Conservation (phyloP, 2,888 invertebrate species). For the Cenopis cana region DNA sequence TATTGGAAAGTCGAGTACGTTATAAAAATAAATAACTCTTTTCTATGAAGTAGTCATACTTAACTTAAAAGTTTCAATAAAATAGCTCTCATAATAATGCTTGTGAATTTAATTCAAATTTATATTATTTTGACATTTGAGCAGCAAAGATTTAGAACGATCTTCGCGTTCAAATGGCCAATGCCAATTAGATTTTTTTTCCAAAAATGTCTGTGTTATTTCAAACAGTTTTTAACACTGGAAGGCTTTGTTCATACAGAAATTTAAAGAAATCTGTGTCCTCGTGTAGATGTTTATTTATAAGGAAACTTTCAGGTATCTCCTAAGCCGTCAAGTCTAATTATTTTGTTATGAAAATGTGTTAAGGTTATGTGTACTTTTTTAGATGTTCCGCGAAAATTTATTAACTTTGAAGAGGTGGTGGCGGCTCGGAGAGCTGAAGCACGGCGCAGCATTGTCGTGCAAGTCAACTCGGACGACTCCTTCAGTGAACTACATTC, state of each 20-base stretch:
- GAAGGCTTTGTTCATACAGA: constrained; percentile 63
- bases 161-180: constrained; percentile 31
- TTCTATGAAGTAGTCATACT: not conserved
- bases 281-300: constrained; percentile 62
- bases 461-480: constrained; percentile 90
- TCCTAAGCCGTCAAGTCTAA: constrained; percentile 13
- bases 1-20: not conserved
- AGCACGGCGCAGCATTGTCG: constrained; percentile 88
- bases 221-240: constrained; percentile 65
- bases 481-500: constrained; percentile 88
- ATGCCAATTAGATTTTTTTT: constrained; percentile 40
- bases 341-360: constrained; percentile 53
- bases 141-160: constrained; percentile 16
- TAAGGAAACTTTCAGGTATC: constrained; percentile 71
- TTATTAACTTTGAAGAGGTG: constrained; percentile 84
- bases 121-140: constrained; percentile 34
- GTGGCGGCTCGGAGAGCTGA: constrained; percentile 85
- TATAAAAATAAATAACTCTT: not conserved
- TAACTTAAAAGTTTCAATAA: not conserved
- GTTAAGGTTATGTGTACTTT: constrained; percentile 72
- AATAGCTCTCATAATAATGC: not conserved
- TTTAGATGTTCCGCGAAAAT: constrained; percentile 69
- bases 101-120: not conserved
- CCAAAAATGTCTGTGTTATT: constrained; percentile 76
- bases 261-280: constrained; percentile 60